These are phyloP conservation scores for Nerophis ophidion DNA, from an alignment of 2,113 vertebrate species.

Conservation along the genomic window DNA sequence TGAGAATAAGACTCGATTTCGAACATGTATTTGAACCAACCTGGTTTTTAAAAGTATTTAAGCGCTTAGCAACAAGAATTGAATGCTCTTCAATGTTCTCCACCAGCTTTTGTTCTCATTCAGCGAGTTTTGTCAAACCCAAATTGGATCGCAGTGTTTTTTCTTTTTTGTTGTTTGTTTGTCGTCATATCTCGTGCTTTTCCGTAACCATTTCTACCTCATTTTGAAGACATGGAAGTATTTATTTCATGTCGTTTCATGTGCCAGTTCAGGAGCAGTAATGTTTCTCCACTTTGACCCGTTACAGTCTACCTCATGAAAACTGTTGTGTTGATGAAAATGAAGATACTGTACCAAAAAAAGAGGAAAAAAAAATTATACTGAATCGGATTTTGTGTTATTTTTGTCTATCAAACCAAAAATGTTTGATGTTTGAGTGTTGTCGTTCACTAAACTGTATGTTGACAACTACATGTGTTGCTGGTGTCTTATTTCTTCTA, in stretches of 20 bases:
- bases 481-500: not conserved
- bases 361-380: no score
- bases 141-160: constrained; percentile 59
- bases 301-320: constrained; percentile 88
- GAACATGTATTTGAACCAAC: constrained; percentile 6
- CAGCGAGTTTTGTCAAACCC: constrained; percentile 51
- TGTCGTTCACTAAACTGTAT: constrained; percentile 17
- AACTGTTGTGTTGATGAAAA: constrained; percentile 84
- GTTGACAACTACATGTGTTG: not conserved
- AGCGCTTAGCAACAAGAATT: constrained; percentile 52
- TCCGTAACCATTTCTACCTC: constrained; percentile 94
- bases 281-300: constrained; percentile 72
- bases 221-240: constrained; percentile 82
- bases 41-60: constrained; percentile 30
- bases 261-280: constrained; percentile 57
- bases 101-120: not conserved
- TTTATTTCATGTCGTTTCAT: constrained; percentile 85
- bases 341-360: constrained; percentile 77
- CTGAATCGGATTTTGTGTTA: not conserved
- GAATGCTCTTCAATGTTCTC: constrained; percentile 44
- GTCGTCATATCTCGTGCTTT: constrained; percentile 69
- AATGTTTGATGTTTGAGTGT: constrained; percentile 8
- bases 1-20: no score
- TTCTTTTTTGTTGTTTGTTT: constrained; percentile 36
- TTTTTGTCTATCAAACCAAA: constrained; percentile 6